Evolutionary conservation across 2,888 invertebrate genomes (phyloP).

Genomic region (Archaeoteleia sp.): DNA sequence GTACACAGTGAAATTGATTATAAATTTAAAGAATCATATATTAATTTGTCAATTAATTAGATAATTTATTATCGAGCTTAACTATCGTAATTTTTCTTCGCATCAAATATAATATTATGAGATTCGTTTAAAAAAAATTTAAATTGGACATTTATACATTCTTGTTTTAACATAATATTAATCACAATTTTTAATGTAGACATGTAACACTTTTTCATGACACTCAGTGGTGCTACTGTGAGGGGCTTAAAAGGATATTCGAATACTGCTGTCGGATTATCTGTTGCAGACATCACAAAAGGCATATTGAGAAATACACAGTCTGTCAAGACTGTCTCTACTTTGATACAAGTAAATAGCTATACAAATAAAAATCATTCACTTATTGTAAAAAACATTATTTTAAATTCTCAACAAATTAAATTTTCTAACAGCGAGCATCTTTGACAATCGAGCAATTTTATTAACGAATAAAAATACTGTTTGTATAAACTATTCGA

Average conservation of each 20-base stretch:
- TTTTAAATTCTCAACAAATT: background rate
- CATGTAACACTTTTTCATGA: background rate
- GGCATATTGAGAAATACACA: constrained; percentile 75
- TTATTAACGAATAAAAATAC: too few species aligned
- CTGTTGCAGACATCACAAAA: constrained; percentile 74
- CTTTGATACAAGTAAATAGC: constrained; percentile 73
- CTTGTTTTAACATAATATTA: background rate
- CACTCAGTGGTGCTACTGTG: constrained; percentile 76
- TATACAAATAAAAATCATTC: background rate
- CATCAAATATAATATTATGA: too few species aligned
- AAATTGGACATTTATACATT: too few species aligned
- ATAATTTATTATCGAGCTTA: too few species aligned
- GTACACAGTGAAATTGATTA: too few species aligned
- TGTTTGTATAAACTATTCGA: too few species aligned
- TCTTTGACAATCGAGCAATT: too few species aligned
- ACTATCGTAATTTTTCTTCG: too few species aligned
- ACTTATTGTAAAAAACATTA: background rate
- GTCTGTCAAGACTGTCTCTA: constrained; percentile 75
- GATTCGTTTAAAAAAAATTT: too few species aligned
- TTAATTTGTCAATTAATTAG: too few species aligned
- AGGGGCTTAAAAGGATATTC: constrained; percentile 78
- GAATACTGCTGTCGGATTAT: constrained; percentile 77
- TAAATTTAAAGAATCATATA: too few species aligned
- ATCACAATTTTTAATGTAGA: background rate
- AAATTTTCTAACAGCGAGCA: background rate